Base-by-base conservation (phyloP, 2,888 invertebrate species). In the Hybos culiciformis region DNA sequence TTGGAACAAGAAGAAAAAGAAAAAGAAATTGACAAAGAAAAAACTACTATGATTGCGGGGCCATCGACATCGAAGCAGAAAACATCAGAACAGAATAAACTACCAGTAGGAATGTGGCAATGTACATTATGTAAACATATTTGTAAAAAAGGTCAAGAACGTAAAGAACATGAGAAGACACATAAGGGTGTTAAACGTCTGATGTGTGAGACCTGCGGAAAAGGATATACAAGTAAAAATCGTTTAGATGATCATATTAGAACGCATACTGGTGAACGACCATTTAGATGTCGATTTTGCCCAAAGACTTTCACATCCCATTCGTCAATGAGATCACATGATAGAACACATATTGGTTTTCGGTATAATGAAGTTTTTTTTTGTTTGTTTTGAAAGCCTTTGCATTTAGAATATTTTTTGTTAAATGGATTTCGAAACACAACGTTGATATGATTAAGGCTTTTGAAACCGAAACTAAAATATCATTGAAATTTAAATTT, bases 191-290 rank as follows among this genome's bases (percentile, higher is more conserved):
- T 36, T 3, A 36, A 36, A 36, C 19, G 36, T n/a, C 12, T 36
- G 4, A 36, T 36, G 14, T 36, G 36, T 14, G 36, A 36, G 21
- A 36, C 36, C 2, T 36, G 36, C 9, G 36, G 36, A 3, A 36
- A 36, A 21, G 36, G 36, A 14, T 36, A 36, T 36, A 36, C 19
- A n/a, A 14, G 14, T 36, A 36, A 14, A 12, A 20, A 36, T 21
- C 36, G 21, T 20, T 36, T 36, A 14, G 20, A 3, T 14, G n/a
- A 19, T 20, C 36, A 36, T 36, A 36, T 36, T 20, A 36, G 21
- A 36, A 36, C 12, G 20, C 36, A 36, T 14, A 36, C 36, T 14
- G 36, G 36, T 8, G 36, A 36, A 36, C 19, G 36, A 17, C 36
- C 36, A n/a, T 36, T 21, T 14, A 21, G 21, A 20, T 36, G 36